Conservation (phyloP, 2,797 vertebrate genomes). For the Gymnodraco acuticeps region DNA sequence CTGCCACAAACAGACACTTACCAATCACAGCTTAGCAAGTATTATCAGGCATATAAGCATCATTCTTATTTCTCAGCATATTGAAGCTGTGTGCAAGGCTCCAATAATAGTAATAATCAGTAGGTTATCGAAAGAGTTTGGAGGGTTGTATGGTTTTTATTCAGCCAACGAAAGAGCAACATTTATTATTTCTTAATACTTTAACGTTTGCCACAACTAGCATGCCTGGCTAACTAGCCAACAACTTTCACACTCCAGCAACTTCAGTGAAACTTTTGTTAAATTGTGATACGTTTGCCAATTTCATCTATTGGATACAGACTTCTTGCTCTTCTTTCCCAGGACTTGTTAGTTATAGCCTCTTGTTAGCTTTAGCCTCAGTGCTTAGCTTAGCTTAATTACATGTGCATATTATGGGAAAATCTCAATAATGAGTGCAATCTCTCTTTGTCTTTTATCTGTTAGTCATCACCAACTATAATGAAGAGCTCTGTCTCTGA, state of each 20-base stretch:
- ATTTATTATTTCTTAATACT: neutral
- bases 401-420: too few relatives aligned
- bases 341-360: too few relatives aligned
- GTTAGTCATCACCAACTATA: too few relatives aligned
- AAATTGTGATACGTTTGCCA: neutral
- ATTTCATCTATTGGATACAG: neutral
- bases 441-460: neutral
- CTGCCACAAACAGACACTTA: neutral
- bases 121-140: neutral
- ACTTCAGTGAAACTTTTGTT: neutral
- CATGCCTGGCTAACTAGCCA: neutral
- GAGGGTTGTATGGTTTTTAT: neutral
- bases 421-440: neutral
- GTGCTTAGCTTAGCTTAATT: too few relatives aligned
- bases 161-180: neutral
- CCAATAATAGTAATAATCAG: neutral
- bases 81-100: neutral
- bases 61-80: neutral
- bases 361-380: too few relatives aligned
- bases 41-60: neutral
- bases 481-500: too few relatives aligned
- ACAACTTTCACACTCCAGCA: neutral
- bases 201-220: accelerated
- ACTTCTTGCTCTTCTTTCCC: too few relatives aligned
- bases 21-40: neutral